Base-by-base conservation (phyloP, 1,140 invertebrate genomes). In the Drosophila repletoides region DNA sequence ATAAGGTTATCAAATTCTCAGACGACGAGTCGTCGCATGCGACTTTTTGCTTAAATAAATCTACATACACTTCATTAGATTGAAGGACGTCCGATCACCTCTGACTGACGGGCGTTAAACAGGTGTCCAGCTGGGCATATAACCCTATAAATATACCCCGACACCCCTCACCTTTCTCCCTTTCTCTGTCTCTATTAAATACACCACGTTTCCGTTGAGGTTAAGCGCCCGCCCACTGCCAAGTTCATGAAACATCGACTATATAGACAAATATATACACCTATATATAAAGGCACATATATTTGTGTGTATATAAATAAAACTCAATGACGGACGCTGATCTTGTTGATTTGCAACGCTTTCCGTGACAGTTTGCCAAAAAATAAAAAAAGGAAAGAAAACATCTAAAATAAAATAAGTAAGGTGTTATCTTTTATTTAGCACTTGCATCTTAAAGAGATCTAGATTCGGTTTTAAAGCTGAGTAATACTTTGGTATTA, bases 311-410 rank as follows among this genome's bases (percentile, higher is more conserved):
- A 53, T 83, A 84, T 84, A 83, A 83, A 83, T 83, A 83, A 71
- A 79, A 71, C 60, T 68, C 79, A 83, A 84, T 84, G 79, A 71
- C 70, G 74, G 56, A 48, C 58, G 75, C 33, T 61, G 60, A 52
- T 70, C 79, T 77, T 77, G 64, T 74, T 67, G 31, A 51, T 73
- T 49, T 55, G 46, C 52, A 36, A 19, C 65, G 65, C 53, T 83
- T 83, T 84, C 79, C 79, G 79, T 55, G 64, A 33, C 70, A 60
- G 43, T 71, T 67, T 74, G 79, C 79, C 79, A 83, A 83, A 84
- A 83, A 48, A 58, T 14, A 43, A 56, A 10, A 17, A 26, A 19
- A 26, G 21, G 21, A 17, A 43, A 19, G 12, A 52, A 10, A 15
- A 14, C 2, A 28, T 21, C 36, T 15, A 26, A 38, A 14, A 22